These are phyloP conservation scores for Condylura cristata DNA, from an alignment of 2,113 vertebrate species.

Conservation along the genomic window DNA sequence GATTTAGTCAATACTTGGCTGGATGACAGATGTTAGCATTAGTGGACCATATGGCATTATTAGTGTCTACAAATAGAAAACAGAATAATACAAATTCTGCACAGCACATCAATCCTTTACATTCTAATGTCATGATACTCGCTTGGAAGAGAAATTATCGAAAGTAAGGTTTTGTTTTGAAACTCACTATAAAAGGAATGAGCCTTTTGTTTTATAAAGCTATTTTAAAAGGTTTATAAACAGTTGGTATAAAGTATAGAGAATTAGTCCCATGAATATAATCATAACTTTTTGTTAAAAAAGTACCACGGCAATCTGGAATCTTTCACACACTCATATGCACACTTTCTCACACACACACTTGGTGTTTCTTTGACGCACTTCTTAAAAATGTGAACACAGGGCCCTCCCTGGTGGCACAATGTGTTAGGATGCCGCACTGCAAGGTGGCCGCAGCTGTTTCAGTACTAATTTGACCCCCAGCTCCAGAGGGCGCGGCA, in stretches of 20 bases:
- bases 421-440: too few relatives aligned
- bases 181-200: neutral
- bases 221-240: neutral
- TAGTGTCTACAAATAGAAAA: conserved; percentile 2
- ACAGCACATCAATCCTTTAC: neutral
- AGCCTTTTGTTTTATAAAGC: neutral
- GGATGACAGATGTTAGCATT: neutral
- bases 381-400: neutral
- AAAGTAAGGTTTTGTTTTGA: conserved; percentile 8
- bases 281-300: neutral
- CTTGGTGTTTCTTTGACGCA: neutral
- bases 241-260: neutral
- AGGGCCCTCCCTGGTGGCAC: too few relatives aligned
- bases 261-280: neutral
- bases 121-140: neutral
- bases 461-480: too few relatives aligned
- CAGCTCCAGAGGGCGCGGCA: too few relatives aligned
- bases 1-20: conserved; percentile 17
- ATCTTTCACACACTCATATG: neutral
- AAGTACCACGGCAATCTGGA: neutral
- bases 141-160: neutral
- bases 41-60: neutral
- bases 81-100: conserved; percentile 21
- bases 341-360: too few relatives aligned
- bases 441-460: too few relatives aligned